Conservation (phyloP, 1,140 invertebrate genomes). For the Cherax destructor region DNA sequence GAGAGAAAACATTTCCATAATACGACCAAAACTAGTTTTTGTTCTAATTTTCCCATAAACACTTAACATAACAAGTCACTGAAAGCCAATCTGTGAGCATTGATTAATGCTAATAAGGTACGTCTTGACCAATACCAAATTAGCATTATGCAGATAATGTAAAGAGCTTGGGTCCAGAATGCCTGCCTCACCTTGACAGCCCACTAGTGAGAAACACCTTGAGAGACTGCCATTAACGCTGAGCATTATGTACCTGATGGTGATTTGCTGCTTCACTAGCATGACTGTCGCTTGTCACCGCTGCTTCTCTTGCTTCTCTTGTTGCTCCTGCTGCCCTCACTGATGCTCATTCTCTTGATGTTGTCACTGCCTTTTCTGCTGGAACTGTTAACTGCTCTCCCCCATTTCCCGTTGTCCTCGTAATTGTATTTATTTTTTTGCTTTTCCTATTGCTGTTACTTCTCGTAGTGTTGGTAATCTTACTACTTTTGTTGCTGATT, state of each 20-base stretch:
- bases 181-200: background rate
- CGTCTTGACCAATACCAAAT: background rate
- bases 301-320: background rate
- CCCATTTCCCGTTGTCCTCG: too few relatives aligned
- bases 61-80: too few relatives aligned
- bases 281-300: slow-evolving; percentile 25
- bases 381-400: background rate
- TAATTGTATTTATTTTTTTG: background rate
- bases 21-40: background rate
- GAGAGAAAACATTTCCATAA: background rate
- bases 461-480: too few relatives aligned
- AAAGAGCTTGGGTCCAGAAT: too few relatives aligned
- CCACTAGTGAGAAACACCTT: slow-evolving; percentile 8
- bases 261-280: slow-evolving; percentile 21
- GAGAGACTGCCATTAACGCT: slow-evolving; percentile 32
- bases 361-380: background rate
- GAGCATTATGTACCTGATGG: slow-evolving; percentile 29
- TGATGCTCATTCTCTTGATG: background rate
- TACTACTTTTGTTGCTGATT: too few relatives aligned
- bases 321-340: background rate
- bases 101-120: too few relatives aligned
- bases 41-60: too few relatives aligned
- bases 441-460: too few relatives aligned
- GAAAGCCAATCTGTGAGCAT: too few relatives aligned
- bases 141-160: background rate